phyloP scores from a whole-genome alignment of 1,140 invertebrate genomes.

The Hermetia illucens region DNA sequence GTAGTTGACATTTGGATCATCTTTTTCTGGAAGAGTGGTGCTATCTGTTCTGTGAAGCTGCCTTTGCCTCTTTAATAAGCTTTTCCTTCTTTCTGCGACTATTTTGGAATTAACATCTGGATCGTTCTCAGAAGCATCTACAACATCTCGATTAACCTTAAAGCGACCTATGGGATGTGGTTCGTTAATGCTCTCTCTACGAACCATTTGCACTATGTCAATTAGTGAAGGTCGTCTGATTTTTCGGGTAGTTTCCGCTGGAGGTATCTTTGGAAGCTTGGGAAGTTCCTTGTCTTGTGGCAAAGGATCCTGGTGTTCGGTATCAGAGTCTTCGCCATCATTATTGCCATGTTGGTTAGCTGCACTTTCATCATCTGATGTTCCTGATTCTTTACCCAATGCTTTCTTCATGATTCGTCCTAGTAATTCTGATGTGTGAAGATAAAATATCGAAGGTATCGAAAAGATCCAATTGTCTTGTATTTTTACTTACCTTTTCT shows the following conservation, averaged over 20 bases:
- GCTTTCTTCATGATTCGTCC: slow-evolving; percentile 45
- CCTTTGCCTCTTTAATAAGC: slow-evolving; percentile 15
- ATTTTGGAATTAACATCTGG: slow-evolving; percentile 23
- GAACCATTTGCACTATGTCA: slow-evolving; percentile 25
- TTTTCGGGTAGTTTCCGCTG: slow-evolving; percentile 8
- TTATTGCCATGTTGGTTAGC: slow-evolving; percentile 17
- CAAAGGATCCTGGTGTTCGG: slow-evolving; percentile 47
- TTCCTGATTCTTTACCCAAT: slow-evolving; percentile 38
- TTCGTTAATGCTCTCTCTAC: slow-evolving; percentile 10
- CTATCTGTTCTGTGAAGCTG: not conserved
- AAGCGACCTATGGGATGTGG: slow-evolving; percentile 20
- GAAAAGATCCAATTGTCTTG: not conserved
- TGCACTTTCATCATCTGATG: slow-evolving; percentile 35
- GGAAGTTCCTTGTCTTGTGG: slow-evolving; percentile 38
- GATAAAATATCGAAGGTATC: not conserved
- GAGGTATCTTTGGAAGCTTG: slow-evolving; percentile 16
- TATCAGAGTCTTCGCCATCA: slow-evolving; percentile 45
- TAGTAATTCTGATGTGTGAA: slow-evolving; percentile 37
- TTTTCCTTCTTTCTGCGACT: slow-evolving; percentile 22
- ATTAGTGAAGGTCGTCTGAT: slow-evolving; percentile 26
- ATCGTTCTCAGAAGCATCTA: slow-evolving; percentile 16
- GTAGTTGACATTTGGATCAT: not conserved
- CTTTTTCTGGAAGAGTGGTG: not conserved
- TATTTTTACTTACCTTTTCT: slow-evolving; percentile 19
- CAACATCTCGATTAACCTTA: slow-evolving; percentile 11